These are phyloP conservation scores for Manacus vitellinus DNA, from an alignment of 2,113 vertebrate genomes.

Conservation along the genomic window DNA sequence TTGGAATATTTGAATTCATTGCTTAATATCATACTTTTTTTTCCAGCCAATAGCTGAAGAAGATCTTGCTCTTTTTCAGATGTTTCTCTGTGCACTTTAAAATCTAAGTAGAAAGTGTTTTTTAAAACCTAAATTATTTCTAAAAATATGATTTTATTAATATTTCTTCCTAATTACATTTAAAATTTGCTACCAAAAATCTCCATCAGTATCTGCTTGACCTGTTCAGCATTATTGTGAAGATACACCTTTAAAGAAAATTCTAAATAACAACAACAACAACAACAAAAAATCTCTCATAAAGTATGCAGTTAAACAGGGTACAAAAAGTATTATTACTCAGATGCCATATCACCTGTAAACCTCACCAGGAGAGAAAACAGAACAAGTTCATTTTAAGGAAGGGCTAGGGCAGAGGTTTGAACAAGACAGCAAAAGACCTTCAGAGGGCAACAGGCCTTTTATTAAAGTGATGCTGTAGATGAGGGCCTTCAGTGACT, in stretches of 20 bases:
- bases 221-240: not conserved
- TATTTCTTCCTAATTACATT: not conserved
- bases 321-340: not conserved
- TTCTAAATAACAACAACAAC: not conserved
- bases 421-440: not conserved
- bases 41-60: not conserved
- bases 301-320: not conserved
- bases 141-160: not conserved
- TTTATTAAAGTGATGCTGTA: not conserved
- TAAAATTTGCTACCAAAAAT: not conserved
- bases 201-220: not conserved
- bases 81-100: not conserved
- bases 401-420: not conserved
- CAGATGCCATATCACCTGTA: not conserved
- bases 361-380: not conserved
- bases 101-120: not conserved
- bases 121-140: not conserved
- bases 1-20: slow-evolving; percentile 28
- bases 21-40: not conserved
- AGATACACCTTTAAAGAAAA: not conserved
- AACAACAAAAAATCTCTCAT: not conserved
- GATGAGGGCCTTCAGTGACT: too few species aligned
- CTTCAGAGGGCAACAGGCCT: not conserved
- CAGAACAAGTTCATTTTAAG: not conserved
- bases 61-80: not conserved